Conservation (phyloP, 2,888 invertebrate genomes). For the Dusona sp. region DNA sequence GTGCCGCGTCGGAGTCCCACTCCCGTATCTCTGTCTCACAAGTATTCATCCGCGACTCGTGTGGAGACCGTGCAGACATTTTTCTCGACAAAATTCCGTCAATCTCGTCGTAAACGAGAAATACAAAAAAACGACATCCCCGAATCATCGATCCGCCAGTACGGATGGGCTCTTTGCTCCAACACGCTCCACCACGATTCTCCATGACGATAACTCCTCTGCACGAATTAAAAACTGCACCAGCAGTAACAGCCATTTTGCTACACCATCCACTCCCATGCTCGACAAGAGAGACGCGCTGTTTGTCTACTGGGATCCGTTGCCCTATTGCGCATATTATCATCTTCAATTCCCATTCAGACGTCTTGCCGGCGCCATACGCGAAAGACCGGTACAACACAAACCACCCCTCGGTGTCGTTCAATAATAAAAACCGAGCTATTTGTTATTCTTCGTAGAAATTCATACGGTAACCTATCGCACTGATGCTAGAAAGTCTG, state of each 20-base stretch:
- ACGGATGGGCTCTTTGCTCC: conserved; percentile 85
- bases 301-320: conserved; percentile 93
- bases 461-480: neutral
- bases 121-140: conserved; percentile 49
- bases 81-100: conserved; percentile 86
- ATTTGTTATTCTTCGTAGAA: neutral
- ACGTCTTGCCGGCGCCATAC: conserved; percentile 78
- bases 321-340: conserved; percentile 94
- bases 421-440: conserved; percentile 66
- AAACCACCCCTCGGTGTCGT: conserved; percentile 82
- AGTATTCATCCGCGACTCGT: conserved; percentile 88
- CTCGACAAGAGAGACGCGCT: conserved; percentile 92
- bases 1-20: conserved; percentile 90
- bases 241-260: conserved; percentile 9
- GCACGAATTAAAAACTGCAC: conserved; percentile 71
- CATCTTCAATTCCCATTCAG: conserved; percentile 91
- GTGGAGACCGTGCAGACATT: conserved; percentile 88
- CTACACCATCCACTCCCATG: conserved; percentile 86
- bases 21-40: conserved; percentile 93
- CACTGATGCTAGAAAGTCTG: neutral
- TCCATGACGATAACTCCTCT: conserved; percentile 76
- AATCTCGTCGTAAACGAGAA: conserved; percentile 81
- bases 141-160: conserved; percentile 74
- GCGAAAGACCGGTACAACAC: conserved; percentile 78
- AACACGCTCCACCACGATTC: conserved; percentile 81